Base-by-base conservation (phyloP, 2,113 vertebrate species). In the Eidolon helvum region DNA sequence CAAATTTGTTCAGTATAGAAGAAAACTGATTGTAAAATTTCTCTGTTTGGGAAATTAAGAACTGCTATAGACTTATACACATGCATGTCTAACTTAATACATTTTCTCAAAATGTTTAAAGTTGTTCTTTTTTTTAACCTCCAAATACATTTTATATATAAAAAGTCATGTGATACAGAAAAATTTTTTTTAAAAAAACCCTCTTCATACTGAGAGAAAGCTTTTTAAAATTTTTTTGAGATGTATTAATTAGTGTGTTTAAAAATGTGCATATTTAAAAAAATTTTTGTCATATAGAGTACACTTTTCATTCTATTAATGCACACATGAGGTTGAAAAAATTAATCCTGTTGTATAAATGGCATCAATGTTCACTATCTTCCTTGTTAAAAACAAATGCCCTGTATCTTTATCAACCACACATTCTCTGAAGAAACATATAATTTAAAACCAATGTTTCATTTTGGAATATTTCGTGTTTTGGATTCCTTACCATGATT, bases 401-500 rank as follows among this genome's bases (percentile, higher is more conserved):
- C 9, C 6, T 5, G 19, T 12, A 19, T 0, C 16, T 40, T 78
- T 93, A 48, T 66, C 74, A 87, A 80, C 14, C 12, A 59, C 24
- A 92, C 0, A 11, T 10, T 57, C 10, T 96, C 22, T 83, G n/a
- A 82, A 89, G 95, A 30, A 61, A 86, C 12, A 30, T 86, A 40
- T 45, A 35, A 85, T 66, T 21, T 86, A 82, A 85, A 86, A 30
- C 66, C 1, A 65, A 12, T 61, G 19, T 61, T 72, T 80, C 61
- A 68, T 95, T 92, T 85, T 6, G 22, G 16, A 24, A 92, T 93
- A 79, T 94, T 89, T 89, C 96, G 38, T 85, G 8, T 48, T 95
- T 65, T 83, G 65, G 16, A 66, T 75, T 97, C 53, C 10, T 96
- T 91, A 90, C 71, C 33, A 90, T 68, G 48, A 91, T 96, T 95